Evolutionary conservation across 2,888 invertebrate species (phyloP).

Genomic region (Nipponacmea schrenckii): DNA sequence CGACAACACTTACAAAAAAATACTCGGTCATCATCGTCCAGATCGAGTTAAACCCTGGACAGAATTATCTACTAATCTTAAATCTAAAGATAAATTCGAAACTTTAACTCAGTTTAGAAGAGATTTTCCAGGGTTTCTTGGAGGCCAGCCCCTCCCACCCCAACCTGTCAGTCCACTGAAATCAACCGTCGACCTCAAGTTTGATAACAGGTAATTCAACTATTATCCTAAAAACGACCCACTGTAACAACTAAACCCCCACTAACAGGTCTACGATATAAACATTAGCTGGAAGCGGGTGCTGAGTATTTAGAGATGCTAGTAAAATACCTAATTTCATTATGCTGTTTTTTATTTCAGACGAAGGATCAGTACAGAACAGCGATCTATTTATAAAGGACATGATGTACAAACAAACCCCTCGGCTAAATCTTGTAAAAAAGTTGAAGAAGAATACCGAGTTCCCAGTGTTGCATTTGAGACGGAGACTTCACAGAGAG

Average conservation of each 20-base stretch:
- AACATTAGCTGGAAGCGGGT: too few relatives aligned
- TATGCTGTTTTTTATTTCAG: conserved; percentile 32
- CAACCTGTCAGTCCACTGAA: conserved; percentile 54
- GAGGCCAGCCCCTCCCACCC: conserved; percentile 50
- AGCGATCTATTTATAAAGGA: conserved; percentile 56
- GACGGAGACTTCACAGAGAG: conserved; percentile 57
- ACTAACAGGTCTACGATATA: too few relatives aligned
- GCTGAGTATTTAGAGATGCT: too few relatives aligned
- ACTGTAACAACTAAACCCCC: too few relatives aligned
- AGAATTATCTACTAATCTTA: conserved; percentile 35
- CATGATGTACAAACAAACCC: conserved; percentile 60
- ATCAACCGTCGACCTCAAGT: conserved; percentile 58
- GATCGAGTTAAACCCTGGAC: conserved; percentile 41
- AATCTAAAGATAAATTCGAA: conserved; percentile 45
- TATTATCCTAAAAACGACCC: too few relatives aligned
- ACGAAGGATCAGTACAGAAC: conserved; percentile 60
- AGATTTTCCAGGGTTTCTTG: conserved; percentile 52
- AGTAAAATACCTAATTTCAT: too few relatives aligned
- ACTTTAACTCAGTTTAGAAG: conserved; percentile 51
- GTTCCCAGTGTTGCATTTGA: conserved; percentile 52
- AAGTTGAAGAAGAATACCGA: conserved; percentile 45
- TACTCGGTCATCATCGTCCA: conserved; percentile 49
- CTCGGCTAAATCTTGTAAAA: conserved; percentile 48
- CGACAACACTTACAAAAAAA: conserved; percentile 50
- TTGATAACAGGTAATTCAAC: conserved; percentile 56